Percentiles rank a stretch among this genome's conserved stretches.
These are phyloP conservation scores for Channa maculata DNA, from an alignment of 2,113 vertebrate genomes.

Conservation along the genomic window DNA sequence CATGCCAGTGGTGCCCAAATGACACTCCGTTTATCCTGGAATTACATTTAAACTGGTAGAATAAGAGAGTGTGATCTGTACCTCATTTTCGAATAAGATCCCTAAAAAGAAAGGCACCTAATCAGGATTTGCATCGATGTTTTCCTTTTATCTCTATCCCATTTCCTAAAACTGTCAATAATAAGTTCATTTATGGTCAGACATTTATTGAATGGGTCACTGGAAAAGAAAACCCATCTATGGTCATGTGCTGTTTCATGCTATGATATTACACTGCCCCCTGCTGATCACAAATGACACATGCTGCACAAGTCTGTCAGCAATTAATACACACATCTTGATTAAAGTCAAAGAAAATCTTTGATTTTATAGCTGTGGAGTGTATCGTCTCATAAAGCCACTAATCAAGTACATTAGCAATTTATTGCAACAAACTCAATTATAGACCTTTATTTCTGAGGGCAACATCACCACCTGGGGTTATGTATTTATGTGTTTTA, in stretches of 20 bases:
- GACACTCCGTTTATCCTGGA: background rate
- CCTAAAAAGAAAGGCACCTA: background rate
- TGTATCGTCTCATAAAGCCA: too few species aligned
- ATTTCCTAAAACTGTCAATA: background rate
- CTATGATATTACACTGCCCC: constrained; percentile 50
- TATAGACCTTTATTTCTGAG: too few species aligned
- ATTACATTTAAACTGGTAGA: background rate
- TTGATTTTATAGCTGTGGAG: too few species aligned
- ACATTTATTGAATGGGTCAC: background rate
- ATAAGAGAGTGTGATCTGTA: background rate
- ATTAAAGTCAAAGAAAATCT: too few species aligned
- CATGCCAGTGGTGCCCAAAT: constrained; percentile 8
- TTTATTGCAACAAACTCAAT: too few species aligned
- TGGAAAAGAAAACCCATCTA: background rate
- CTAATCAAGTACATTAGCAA: too few species aligned
- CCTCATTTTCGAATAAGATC: background rate
- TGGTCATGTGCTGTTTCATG: background rate
- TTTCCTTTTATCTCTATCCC: background rate
- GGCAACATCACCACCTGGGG: too few species aligned
- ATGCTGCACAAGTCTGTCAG: background rate
- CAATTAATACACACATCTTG: too few species aligned
- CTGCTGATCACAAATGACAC: constrained; percentile 34
- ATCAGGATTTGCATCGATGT: background rate
- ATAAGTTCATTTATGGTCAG: background rate
- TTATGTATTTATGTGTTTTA: too few species aligned